These are phyloP conservation scores for Tenthredo distinguenda DNA, from an alignment of 2,888 invertebrate genomes.

Conservation along the genomic window DNA sequence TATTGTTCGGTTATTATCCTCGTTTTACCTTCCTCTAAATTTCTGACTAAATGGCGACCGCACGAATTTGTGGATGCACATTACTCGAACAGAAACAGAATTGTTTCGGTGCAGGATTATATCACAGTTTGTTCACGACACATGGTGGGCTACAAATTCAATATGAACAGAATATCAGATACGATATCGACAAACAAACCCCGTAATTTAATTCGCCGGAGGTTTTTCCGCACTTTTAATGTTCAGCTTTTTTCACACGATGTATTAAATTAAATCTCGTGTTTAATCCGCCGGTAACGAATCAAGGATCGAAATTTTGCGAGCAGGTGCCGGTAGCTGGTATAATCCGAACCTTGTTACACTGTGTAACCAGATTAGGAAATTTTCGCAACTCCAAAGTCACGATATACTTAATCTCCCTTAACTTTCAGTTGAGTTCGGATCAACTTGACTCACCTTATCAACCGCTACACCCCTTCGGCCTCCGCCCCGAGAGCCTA, in stretches of 20 bases:
- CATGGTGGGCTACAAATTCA: not conserved
- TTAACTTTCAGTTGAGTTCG: slow-evolving; percentile 49
- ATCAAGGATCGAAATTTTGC: too few relatives aligned
- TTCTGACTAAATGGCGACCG: slow-evolving; percentile 3
- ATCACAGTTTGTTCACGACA: not conserved
- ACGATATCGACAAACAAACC: too few relatives aligned
- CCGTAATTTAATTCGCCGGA: too few relatives aligned
- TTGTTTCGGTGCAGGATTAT: not conserved
- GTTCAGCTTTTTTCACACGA: too few relatives aligned
- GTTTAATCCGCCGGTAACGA: not conserved
- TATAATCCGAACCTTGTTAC: slow-evolving; percentile 46
- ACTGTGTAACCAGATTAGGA: slow-evolving; percentile 49
- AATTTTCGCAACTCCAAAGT: slow-evolving; percentile 49
- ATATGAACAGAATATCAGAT: not conserved
- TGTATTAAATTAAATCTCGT: too few relatives aligned
- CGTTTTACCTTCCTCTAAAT: not conserved
- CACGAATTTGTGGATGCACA: not conserved
- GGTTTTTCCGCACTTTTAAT: too few relatives aligned
- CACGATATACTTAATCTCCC: slow-evolving; percentile 51
- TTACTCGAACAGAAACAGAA: not conserved
- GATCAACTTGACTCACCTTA: slow-evolving; percentile 49
- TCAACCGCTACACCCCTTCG: slow-evolving; percentile 33
- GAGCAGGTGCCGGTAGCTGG: not conserved
- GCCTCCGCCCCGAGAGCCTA: not conserved
- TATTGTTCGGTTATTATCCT: slow-evolving; percentile 42